phyloP scores from a whole-genome alignment of 2,888 invertebrate species.

The Lacanobia wlatinum region DNA sequence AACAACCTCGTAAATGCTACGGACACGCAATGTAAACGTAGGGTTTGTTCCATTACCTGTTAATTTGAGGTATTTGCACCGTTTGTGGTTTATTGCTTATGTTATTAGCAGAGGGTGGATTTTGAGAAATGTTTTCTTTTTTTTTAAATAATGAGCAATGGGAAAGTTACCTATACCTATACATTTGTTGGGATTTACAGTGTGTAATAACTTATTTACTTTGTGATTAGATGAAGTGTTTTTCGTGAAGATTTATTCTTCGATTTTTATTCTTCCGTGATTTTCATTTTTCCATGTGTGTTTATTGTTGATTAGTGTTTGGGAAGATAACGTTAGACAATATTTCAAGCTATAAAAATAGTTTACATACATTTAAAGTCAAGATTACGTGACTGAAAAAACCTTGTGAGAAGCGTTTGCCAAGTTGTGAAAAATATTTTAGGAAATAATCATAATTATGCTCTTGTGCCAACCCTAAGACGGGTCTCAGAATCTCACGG shows the following conservation, averaged over 20 bases:
- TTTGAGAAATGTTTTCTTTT: constrained; percentile 26
- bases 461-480: constrained; percentile 72
- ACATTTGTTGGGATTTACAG: constrained; percentile 6
- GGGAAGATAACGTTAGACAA: neutral
- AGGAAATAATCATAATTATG: too few relatives aligned
- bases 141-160: constrained; percentile 26
- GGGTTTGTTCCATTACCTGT: constrained; percentile 59
- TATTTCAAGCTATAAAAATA: neutral
- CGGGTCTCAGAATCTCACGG: constrained; percentile 67
- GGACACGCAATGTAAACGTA: constrained; percentile 71
- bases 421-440: too few relatives aligned
- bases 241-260: neutral
- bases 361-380: neutral
- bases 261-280: too few relatives aligned
- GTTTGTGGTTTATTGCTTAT: constrained; percentile 52
- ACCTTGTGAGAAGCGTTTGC: too few relatives aligned
- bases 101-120: constrained; percentile 37
- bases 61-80: constrained; percentile 52
- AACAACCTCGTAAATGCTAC: constrained; percentile 70
- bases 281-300: too few relatives aligned
- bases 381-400: neutral
- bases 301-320: too few relatives aligned
- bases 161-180: neutral
- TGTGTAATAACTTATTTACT: neutral
- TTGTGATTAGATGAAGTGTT: neutral